Conservation (phyloP, 2,797 vertebrate species). For the Manis crassicaudata region DNA sequence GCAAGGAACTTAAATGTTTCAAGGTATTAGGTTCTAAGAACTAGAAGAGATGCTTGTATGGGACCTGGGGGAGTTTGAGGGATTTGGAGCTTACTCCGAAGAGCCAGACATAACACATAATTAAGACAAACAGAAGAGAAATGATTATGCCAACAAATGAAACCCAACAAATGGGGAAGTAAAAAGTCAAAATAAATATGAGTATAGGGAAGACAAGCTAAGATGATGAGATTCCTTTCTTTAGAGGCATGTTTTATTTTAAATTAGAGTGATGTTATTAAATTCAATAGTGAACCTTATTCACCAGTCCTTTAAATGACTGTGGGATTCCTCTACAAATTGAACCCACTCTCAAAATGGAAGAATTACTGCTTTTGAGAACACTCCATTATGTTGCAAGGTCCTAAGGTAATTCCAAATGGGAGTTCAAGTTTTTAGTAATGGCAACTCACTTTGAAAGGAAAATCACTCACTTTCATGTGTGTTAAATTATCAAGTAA, state of each 20-base stretch:
- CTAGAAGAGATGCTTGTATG: neutral
- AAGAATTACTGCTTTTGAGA: neutral
- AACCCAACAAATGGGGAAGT: neutral
- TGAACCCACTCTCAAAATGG: neutral
- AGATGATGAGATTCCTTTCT: neutral
- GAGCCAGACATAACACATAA: neutral
- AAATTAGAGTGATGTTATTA: conserved; percentile 14
- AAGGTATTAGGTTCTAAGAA: neutral
- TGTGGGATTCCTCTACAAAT: neutral
- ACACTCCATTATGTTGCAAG: neutral
- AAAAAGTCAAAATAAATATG: conserved; percentile 14
- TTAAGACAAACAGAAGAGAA: neutral
- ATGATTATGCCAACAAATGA: neutral
- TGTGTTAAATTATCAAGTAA: neutral
- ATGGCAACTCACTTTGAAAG: neutral
- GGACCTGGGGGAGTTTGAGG: neutral
- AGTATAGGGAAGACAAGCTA: neutral
- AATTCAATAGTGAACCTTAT: conserved; percentile 15
- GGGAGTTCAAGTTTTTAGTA: neutral
- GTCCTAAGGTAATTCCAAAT: neutral
- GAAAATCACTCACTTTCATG: neutral
- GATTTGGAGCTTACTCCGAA: neutral
- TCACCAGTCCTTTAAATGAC: neutral
- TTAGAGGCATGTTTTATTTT: conserved; percentile 42
- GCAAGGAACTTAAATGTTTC: conserved; percentile 32